phyloP scores from a whole-genome alignment of 2,888 invertebrate species.

The Acronicta alni region DNA sequence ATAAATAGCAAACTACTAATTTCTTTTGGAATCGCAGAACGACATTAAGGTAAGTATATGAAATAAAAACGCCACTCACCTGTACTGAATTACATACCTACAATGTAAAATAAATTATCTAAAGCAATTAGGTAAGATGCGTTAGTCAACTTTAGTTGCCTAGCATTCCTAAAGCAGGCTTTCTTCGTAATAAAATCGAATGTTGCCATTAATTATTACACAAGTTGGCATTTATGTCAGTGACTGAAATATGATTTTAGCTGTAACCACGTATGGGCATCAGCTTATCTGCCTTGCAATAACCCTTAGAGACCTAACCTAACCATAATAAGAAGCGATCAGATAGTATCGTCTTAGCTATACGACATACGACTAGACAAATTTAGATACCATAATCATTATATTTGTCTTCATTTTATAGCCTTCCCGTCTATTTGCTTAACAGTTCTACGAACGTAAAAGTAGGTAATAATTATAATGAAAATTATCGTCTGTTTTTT shows the following conservation, averaged over 20 bases:
- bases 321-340: constrained; percentile 22
- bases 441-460: too few species aligned
- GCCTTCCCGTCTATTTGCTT: not conserved
- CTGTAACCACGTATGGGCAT: constrained; percentile 22
- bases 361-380: constrained; percentile 11
- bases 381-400: constrained; percentile 11
- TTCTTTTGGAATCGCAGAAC: too few species aligned
- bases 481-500: too few species aligned
- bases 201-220: constrained; percentile 20
- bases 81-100: too few species aligned
- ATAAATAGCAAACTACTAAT: too few species aligned
- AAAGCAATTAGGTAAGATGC: not conserved
- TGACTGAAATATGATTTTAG: constrained; percentile 16
- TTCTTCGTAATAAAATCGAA: not conserved
- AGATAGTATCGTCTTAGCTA: constrained; percentile 24
- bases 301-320: not conserved
- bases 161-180: not conserved
- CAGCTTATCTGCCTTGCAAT: constrained; percentile 28
- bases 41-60: too few species aligned
- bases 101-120: too few species aligned
- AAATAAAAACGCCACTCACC: too few species aligned
- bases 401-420: constrained; percentile 8
- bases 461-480: too few species aligned
- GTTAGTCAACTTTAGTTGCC: too few species aligned
- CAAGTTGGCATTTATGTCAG: constrained; percentile 30